Percentiles rank a stretch among this genome's conserved stretches.
Conservation (phyloP, 2,888 invertebrate species). For the Hyles lineata region DNA sequence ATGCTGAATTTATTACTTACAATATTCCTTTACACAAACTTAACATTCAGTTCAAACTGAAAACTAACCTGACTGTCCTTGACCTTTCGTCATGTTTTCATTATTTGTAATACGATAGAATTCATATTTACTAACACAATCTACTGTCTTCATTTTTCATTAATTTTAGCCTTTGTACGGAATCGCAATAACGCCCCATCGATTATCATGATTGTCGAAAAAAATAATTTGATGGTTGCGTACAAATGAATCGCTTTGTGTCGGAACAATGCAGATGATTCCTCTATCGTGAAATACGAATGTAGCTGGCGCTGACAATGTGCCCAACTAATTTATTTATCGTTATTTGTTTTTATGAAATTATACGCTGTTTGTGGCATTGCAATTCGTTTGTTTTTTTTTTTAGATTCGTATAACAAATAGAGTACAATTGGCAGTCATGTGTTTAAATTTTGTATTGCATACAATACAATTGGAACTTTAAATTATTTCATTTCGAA, state of each 20-base stretch:
- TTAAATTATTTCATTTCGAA: too few relatives aligned
- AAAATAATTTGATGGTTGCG: background rate
- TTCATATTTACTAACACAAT: too few relatives aligned
- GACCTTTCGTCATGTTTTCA: too few relatives aligned
- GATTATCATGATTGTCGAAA: background rate
- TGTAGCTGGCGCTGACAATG: background rate
- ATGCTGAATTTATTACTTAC: background rate
- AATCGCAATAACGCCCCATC: background rate
- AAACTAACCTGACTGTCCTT: too few relatives aligned
- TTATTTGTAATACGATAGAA: too few relatives aligned
- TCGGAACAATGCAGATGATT: slow-evolving; percentile 10
- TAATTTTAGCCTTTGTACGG: too few relatives aligned
- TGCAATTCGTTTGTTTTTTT: background rate
- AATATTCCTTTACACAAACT: too few relatives aligned
- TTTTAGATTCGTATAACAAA: background rate
- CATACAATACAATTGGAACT: too few relatives aligned
- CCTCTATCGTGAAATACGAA: background rate
- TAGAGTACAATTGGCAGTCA: background rate
- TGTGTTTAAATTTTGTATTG: too few relatives aligned
- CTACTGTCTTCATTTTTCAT: too few relatives aligned
- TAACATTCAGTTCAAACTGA: too few relatives aligned
- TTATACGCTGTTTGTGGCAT: background rate
- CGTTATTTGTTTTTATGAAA: slow-evolving; percentile 7
- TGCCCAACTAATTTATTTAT: slow-evolving; percentile 9
- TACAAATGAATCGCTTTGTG: background rate